Conservation (phyloP, 2,113 vertebrate genomes). For the Neogale vison region DNA sequence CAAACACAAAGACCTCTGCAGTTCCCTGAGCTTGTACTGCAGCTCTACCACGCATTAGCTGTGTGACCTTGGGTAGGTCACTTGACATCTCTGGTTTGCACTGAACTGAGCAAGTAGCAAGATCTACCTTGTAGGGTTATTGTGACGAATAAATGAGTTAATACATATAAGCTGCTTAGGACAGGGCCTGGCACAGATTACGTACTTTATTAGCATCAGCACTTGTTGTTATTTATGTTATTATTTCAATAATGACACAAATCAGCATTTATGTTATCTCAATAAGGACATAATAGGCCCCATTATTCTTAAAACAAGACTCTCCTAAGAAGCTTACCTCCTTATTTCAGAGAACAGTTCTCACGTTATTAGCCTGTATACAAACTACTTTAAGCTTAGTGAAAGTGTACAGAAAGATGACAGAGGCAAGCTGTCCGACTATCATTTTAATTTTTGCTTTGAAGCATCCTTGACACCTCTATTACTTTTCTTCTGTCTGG, state of each 20-base stretch:
- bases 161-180: background rate
- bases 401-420: accelerated
- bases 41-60: background rate
- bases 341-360: background rate
- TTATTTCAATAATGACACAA: background rate
- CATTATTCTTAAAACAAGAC: background rate
- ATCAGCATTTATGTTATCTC: background rate
- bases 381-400: background rate
- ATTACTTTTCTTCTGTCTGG: background rate
- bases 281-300: background rate
- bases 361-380: background rate
- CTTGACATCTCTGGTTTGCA: background rate
- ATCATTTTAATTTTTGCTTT: background rate
- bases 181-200: background rate
- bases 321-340: background rate
- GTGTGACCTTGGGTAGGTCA: background rate
- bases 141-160: background rate
- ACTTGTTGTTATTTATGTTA: background rate
- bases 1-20: background rate
- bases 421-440: background rate
- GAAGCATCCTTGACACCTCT: background rate
- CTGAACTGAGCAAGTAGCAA: background rate
- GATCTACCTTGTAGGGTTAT: background rate
- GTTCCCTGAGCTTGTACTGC: accelerated
- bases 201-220: background rate